Base-by-base conservation (phyloP, 30 jellyfish, hydroid and myxozoan species). In the Cassiopea andromeda region DNA sequence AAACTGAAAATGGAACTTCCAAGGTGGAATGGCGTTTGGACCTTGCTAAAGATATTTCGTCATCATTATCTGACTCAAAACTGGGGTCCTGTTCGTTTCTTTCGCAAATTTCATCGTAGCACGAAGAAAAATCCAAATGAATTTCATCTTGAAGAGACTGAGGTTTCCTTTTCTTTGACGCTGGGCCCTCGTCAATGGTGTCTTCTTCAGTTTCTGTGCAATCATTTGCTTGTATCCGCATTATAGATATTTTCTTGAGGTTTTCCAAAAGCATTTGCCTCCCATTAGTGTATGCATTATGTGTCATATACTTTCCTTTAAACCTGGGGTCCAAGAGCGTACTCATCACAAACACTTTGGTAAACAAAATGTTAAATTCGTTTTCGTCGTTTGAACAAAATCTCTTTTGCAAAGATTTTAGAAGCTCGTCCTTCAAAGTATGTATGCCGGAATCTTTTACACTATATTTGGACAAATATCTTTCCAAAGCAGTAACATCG, bases 251-350 rank as follows among this genome's bases (percentile, higher is more conserved):
- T 50, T 15, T n/a, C 47, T 60, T 60, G 77, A 86, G 69, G 75
- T 88, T 91, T 48, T 88, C 85, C 66, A 88, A 72, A 10, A 88
- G 85, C 95, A 88, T 78, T 45, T 10, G 72, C 81, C 77, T 45
- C 68, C 94, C 90, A 45, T 64, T 83, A 50, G 76, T 75, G 50
- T 75, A 73, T 47, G 94, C 60, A 48, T 87, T 69, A 44, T 16
- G 69, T 75, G 84, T 49, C 91, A 88, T 68, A 73, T n/a, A 88
- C 86, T 44, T 81, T 73, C 89, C 88, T 89, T 89, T 89, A 73
- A 69, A 73, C 81, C 97, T 81, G 7, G 92, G 93, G 64, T 80
- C 97, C 77, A 81, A 81, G 60, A 89, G 92, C 15, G 92, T 88
- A 77, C 88, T 72, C 8, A 89, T 69, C 60, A 89, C 69, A 60